Evolutionary conservation across 2,888 invertebrate genomes (phyloP).

Genomic region (Osedax fenrisi): DNA sequence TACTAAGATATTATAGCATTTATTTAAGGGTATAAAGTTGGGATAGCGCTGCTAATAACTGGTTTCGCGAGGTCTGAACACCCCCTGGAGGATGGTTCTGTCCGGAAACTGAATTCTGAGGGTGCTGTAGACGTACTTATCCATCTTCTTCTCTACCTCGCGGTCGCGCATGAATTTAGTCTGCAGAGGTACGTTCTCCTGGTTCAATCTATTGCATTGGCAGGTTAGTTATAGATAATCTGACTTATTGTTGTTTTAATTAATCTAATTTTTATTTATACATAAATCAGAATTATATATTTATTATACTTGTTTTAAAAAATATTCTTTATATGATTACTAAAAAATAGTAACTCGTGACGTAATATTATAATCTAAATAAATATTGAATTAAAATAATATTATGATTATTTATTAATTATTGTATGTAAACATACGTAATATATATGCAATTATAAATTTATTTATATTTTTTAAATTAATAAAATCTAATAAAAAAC

Average conservation of each 20-base stretch:
- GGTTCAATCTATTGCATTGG: conserved; percentile 14
- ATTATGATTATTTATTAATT: too few relatives aligned
- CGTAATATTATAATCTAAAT: too few relatives aligned
- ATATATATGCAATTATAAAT: not conserved
- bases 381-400: too few relatives aligned
- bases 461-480: not conserved
- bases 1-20: too few relatives aligned
- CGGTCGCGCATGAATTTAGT: conserved; percentile 59
- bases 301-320: too few relatives aligned
- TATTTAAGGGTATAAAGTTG: too few relatives aligned
- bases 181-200: conserved; percentile 60
- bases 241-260: not conserved
- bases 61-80: conserved; percentile 67
- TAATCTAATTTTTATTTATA: not conserved
- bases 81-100: conserved; percentile 70
- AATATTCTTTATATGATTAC: too few relatives aligned
- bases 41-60: too few relatives aligned
- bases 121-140: conserved; percentile 64
- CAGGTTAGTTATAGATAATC: not conserved
- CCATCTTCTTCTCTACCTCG: conserved; percentile 55
- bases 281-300: too few relatives aligned
- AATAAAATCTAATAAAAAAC: too few relatives aligned
- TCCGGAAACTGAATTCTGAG: conserved; percentile 78
- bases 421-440: not conserved
- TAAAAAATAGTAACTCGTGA: too few relatives aligned